Evolutionary conservation across 2,888 invertebrate genomes (phyloP).

Genomic region (Synergus umbraculus): DNA sequence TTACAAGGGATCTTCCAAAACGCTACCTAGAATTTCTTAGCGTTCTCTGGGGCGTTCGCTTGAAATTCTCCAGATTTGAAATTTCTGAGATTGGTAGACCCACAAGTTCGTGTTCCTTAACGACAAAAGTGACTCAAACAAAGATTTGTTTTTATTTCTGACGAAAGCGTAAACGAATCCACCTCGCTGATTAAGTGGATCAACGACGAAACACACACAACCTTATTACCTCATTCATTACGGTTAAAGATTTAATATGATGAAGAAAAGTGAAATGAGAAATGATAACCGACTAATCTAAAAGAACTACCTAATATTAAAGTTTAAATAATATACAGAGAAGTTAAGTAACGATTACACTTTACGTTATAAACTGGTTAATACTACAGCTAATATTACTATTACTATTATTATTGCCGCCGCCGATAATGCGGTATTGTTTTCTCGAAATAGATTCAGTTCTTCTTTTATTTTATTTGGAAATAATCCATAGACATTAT

Average conservation of each 20-base stretch:
- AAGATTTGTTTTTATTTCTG: background rate
- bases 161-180: slow-evolving; percentile 21
- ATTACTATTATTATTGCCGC: slow-evolving; percentile 60
- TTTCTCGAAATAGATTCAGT: slow-evolving; percentile 56
- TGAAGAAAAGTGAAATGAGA: slow-evolving; percentile 66
- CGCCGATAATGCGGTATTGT: slow-evolving; percentile 55
- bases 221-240: slow-evolving; percentile 77
- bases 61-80: background rate
- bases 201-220: slow-evolving; percentile 69
- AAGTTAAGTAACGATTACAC: slow-evolving; percentile 72
- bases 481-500: slow-evolving; percentile 55
- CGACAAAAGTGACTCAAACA: background rate
- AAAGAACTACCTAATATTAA: slow-evolving; percentile 74
- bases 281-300: slow-evolving; percentile 61
- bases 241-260: slow-evolving; percentile 74
- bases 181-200: slow-evolving; percentile 38
- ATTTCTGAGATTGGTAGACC: background rate
- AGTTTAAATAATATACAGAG: slow-evolving; percentile 74
- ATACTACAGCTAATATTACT: slow-evolving; percentile 55
- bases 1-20: slow-evolving; percentile 32
- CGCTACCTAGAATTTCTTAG: background rate
- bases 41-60: too few relatives aligned
- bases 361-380: slow-evolving; percentile 58
- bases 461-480: slow-evolving; percentile 45
- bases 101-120: background rate